Evolutionary conservation across 2,888 invertebrate species (phyloP).

Genomic region (Drymonia ruficornis): DNA sequence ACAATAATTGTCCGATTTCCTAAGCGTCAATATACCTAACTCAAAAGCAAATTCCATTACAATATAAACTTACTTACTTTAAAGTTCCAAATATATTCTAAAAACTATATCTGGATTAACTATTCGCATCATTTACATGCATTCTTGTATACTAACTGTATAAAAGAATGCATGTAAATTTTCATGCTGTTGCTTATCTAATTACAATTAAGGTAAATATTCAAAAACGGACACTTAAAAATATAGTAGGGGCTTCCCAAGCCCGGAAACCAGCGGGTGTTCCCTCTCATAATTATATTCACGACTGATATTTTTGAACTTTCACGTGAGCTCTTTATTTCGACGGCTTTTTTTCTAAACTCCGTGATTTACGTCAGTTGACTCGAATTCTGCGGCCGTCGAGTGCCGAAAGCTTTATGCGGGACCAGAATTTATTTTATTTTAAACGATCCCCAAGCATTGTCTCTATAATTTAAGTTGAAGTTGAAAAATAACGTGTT

Average conservation of each 20-base stretch:
- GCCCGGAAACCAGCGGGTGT: slow-evolving; percentile 81
- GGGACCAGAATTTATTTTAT: slow-evolving; percentile 71
- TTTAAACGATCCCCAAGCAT: slow-evolving; percentile 69
- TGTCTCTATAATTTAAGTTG: slow-evolving; percentile 47
- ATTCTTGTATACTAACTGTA: background rate
- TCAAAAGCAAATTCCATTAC: too few relatives aligned
- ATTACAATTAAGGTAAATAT: background rate
- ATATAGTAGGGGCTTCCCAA: slow-evolving; percentile 57
- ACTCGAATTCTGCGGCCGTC: slow-evolving; percentile 63
- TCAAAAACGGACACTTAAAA: slow-evolving; percentile 1
- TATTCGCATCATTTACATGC: background rate
- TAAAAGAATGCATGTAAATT: too few relatives aligned
- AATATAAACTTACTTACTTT: too few relatives aligned
- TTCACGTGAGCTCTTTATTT: slow-evolving; percentile 81
- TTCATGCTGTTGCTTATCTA: background rate
- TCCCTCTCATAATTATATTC: slow-evolving; percentile 81
- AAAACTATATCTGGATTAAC: too few relatives aligned
- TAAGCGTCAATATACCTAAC: too few relatives aligned
- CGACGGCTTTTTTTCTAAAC: slow-evolving; percentile 71
- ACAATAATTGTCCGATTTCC: too few relatives aligned
- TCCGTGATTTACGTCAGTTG: slow-evolving; percentile 80
- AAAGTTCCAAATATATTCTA: too few relatives aligned
- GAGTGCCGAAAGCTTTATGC: slow-evolving; percentile 80
- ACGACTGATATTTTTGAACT: slow-evolving; percentile 82
- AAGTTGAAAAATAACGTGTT: slow-evolving; percentile 32